Evolutionary conservation across 2,888 invertebrate genomes (phyloP), one percentile per base, ranked within the genome.

Genomic region (Myathropa florea): DNA sequence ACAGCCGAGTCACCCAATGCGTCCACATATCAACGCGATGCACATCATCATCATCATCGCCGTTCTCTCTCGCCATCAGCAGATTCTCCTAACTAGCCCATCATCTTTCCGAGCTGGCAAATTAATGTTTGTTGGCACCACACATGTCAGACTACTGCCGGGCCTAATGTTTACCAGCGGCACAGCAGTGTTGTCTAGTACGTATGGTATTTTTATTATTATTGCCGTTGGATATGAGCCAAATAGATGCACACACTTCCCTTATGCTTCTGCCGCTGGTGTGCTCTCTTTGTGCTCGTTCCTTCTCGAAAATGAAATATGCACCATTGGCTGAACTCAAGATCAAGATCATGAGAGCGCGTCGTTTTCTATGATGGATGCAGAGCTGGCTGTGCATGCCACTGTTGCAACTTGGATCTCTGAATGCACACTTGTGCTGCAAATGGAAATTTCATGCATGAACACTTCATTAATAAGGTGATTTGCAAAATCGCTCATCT

Each of bases 371-470:
- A 85, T 85, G 85, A 85, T 82, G 82, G 82, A 85, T 82, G 82
- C 63, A 73, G 30, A n/a, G 36, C 67, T 24, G 55, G 57, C 57
- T 73, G 75, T 30, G 46, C 63, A n/a, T 33, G 46, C 63, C 39
- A 39, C 55, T 70, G 14, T 60, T 68, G 81, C 71, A 81, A 61
- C 63, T 57, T 73, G 68, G 36, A 72, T 72, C 81, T 33, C 24
- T 12, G 21, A 28, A 30, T 33, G 64, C 23, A n/a, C 57, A 23
- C 21, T 57, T 73, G 39, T 10, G 63, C 64, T 60, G 75, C 86
- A 71, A 83, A 86, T 86, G 78, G 65, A 83, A 79, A 86, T 86
- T 86, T 86, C 86, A 86, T 79, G 86, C 86, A 83, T 79, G 86
- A 86, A 63, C 83, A 86, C 86, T 79, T 83, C 83, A 83, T 86